These are phyloP conservation scores for Galaxias olidus DNA, from an alignment of 2,797 vertebrate species.

Conservation along the genomic window DNA sequence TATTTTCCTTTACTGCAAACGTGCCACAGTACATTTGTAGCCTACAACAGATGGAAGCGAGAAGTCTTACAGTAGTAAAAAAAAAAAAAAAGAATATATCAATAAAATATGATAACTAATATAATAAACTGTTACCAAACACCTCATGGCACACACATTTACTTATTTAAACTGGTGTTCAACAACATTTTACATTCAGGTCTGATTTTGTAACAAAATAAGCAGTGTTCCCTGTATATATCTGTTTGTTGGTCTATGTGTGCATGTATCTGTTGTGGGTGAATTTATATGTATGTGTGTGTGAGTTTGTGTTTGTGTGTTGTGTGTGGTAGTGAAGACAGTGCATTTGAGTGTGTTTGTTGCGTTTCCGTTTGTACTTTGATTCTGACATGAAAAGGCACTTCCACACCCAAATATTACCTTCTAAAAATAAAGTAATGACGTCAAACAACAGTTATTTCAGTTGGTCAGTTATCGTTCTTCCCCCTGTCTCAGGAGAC, in stretches of 20 bases:
- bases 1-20: no score
- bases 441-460: slow-evolving; percentile 82
- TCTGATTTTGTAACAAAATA: no score
- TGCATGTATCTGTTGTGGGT: slow-evolving; percentile 28
- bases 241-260: slow-evolving; percentile 52
- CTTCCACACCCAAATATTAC: slow-evolving; percentile 83
- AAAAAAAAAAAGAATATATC: no score
- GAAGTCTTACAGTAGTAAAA: no score
- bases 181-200: no score
- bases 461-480: slow-evolving; percentile 81
- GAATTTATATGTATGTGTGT: slow-evolving; percentile 21
- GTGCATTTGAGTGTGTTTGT: slow-evolving; percentile 59
- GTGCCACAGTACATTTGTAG: no score
- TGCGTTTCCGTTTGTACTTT: slow-evolving; percentile 71
- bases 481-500: slow-evolving; percentile 77
- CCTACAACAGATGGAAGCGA: no score
- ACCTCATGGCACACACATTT: no score
- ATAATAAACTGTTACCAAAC: no score
- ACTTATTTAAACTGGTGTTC: no score
- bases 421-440: slow-evolving; percentile 89
- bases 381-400: slow-evolving; percentile 84
- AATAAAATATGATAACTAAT: no score
- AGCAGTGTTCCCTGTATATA: slow-evolving; percentile 26
- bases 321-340: slow-evolving; percentile 25
- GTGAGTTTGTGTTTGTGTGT: slow-evolving; percentile 34